Evolutionary conservation across 2,113 vertebrate species (phyloP).

Genomic region (Galemys pyrenaicus): DNA sequence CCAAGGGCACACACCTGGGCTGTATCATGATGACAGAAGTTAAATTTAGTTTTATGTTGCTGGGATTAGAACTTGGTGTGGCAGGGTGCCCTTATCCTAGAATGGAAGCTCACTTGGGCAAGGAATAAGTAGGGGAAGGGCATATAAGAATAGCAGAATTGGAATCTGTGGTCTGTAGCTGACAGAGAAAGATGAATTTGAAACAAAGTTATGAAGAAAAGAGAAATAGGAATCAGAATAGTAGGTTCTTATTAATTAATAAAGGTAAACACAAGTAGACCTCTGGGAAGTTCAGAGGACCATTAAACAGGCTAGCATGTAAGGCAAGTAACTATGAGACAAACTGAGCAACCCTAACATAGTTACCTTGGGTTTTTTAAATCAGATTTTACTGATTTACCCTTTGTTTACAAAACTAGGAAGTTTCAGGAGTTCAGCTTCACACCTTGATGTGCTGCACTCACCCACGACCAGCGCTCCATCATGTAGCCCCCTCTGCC

Average conservation of each 20-base stretch:
- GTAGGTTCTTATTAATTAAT: not conserved
- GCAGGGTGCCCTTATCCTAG: not conserved
- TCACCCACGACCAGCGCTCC: no score
- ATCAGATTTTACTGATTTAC: no score
- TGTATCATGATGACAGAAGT: not conserved
- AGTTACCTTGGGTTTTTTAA: not conserved
- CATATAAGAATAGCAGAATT: not conserved
- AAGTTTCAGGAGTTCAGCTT: no score
- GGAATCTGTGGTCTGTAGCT: not conserved
- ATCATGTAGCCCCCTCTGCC: no score
- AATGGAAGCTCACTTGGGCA: not conserved
- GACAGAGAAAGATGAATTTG: not conserved
- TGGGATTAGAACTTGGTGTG: not conserved
- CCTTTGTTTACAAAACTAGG: no score
- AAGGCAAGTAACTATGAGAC: not conserved
- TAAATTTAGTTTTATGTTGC: not conserved
- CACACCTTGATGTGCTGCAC: no score
- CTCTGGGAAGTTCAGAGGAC: not conserved
- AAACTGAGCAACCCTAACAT: not conserved
- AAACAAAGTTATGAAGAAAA: not conserved
- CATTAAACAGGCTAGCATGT: not conserved
- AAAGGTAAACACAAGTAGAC: not conserved
- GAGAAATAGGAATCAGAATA: not conserved
- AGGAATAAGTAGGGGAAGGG: not conserved
- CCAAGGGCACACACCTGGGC: not conserved